Evolutionary conservation across 2,113 vertebrate genomes (phyloP).

Genomic region (Myrmecobius fasciatus): DNA sequence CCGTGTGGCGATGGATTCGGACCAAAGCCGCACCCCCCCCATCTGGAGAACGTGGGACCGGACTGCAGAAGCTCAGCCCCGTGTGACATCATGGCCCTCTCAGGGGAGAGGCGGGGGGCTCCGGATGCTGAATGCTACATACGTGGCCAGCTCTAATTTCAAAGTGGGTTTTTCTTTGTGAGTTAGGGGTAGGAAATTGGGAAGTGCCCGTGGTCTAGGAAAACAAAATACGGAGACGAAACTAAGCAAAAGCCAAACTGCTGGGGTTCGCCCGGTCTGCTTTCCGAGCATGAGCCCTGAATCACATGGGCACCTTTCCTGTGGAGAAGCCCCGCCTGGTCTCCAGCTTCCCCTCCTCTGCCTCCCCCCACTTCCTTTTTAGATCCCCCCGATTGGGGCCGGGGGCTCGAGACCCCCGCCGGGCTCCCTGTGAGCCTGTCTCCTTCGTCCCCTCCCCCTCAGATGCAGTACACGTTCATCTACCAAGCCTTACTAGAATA

Average conservation of each 20-base stretch:
- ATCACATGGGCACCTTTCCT: neutral
- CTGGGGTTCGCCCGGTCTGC: neutral
- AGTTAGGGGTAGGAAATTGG: neutral
- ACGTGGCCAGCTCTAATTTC: neutral
- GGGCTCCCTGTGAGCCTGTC: accelerated
- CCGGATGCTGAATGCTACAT: neutral
- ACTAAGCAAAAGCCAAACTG: neutral
- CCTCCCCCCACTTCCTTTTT: neutral
- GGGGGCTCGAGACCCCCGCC: too few relatives aligned
- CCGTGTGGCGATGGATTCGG: neutral
- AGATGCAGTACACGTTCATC: slow-evolving; percentile 99
- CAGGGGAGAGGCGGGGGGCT: neutral
- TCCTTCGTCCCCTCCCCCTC: slow-evolving; percentile 7
- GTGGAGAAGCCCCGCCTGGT: too few relatives aligned
- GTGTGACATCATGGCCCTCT: too few relatives aligned
- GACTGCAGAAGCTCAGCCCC: neutral
- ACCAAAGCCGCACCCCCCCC: neutral
- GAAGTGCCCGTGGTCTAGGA: too few relatives aligned
- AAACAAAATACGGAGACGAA: neutral
- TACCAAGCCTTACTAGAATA: slow-evolving; percentile 98
- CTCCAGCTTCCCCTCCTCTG: neutral
- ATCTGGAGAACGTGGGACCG: neutral
- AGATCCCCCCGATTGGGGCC: neutral
- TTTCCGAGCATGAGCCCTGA: neutral
- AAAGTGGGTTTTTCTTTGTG: neutral